phyloP scores from a whole-genome alignment of 2,113 vertebrate species.

The Otocyon megalotis region DNA sequence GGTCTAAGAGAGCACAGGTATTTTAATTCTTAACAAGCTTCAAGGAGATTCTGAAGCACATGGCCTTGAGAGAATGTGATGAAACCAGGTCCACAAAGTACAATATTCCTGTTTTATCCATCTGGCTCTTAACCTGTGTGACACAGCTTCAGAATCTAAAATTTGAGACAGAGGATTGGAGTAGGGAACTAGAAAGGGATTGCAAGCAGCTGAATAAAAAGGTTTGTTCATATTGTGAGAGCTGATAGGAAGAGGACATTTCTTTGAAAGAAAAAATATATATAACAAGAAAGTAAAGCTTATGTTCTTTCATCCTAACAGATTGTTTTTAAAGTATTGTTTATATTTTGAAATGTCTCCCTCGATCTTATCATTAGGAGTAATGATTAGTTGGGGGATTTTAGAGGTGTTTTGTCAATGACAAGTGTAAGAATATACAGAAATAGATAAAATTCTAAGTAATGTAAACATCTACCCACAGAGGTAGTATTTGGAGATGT shows the following conservation, averaged over 20 bases:
- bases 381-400: not conserved
- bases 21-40: constrained; percentile 29
- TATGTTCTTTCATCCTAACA: not conserved
- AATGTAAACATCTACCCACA: not conserved
- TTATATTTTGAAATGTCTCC: not conserved
- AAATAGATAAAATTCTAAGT: not conserved
- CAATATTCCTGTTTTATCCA: not conserved
- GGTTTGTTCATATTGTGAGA: not conserved
- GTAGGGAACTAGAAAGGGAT: not conserved
- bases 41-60: not conserved
- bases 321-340: not conserved
- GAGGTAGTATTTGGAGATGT: not conserved
- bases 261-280: not conserved
- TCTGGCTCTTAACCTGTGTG: not conserved
- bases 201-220: not conserved
- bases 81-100: not conserved
- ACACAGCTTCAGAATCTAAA: not conserved
- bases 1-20: not conserved
- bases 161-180: not conserved
- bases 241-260: not conserved
- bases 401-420: not conserved
- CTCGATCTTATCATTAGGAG: not conserved
- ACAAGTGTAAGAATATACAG: not conserved
- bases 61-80: not conserved
- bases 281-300: not conserved